Base-by-base conservation (phyloP, 2,797 vertebrate species). In the Eulemur rubriventer region DNA sequence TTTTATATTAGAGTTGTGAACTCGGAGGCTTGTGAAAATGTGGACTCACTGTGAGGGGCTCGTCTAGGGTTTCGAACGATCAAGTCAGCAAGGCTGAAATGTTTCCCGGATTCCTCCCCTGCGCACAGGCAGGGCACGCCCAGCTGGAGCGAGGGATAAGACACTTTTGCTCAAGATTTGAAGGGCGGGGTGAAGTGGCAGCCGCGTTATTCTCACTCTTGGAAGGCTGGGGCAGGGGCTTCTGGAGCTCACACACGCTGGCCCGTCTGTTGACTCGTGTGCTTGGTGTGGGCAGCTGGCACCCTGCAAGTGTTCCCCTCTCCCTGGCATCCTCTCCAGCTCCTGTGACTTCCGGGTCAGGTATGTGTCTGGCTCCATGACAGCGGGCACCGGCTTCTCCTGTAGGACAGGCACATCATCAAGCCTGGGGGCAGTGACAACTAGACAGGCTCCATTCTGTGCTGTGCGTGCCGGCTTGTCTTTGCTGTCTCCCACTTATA, bases 101-200 rank as follows among this genome's bases (percentile, higher is more conserved):
- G 48, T 11, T 50, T 82, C 7, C 38, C 10, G 28, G 89, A 72
- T 18, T 33, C 48, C 17, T 20, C 38, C 7, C 38, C 24, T 28
- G 12, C 3, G 1, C 24, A 57, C 9, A 10, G 7, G 55, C 9
- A 57, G 8, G 22, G 22, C 8, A 1, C 22, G 1, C 81, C 30
- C 3, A 9, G 16, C 13, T 52, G 20, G 2, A 33, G 38, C 30
- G 18, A 20, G 30, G 17, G 12, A 61, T 4, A 22, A 28, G 30
- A 76, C 2, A 8, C 1, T 50, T 50, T 38, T 61, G 52, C 76
- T 30, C 2, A 4, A 65, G 38, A 57, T 65, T 2, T 84, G n/a
- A 41, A 48, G 28, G 46, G 9, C 35, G 14, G 16, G 16, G 3
- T 38, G 59, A 80, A 80, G 38, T 8, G 7, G 8, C 38, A 28